Conservation (phyloP, 2,113 vertebrate species). For the Capra hircus region DNA sequence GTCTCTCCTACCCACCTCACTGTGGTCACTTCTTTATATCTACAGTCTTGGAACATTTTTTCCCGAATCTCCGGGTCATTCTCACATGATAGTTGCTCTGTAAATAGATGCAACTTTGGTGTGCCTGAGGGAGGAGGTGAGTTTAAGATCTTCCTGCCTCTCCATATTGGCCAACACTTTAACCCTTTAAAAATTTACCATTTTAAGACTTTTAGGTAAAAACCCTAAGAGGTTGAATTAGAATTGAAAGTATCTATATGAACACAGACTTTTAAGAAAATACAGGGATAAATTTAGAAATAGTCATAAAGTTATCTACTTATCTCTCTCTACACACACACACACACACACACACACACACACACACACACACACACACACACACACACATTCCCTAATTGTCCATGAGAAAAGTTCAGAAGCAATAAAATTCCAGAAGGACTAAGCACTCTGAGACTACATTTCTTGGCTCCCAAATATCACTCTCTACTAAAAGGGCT, state of each 20-base stretch:
- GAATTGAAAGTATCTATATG: background rate
- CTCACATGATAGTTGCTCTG: background rate
- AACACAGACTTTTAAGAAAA: background rate
- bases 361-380: background rate
- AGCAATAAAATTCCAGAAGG: background rate
- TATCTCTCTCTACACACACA: background rate
- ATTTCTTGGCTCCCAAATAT: background rate
- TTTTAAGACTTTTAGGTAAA: background rate
- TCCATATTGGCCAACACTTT: background rate
- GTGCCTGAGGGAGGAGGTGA: background rate
- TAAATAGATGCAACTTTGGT: background rate
- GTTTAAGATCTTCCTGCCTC: background rate
- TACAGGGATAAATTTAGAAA: background rate
- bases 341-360: background rate
- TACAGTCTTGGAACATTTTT: background rate
- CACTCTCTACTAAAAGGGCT: background rate
- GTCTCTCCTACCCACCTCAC: too few relatives aligned
- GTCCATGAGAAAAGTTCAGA: background rate
- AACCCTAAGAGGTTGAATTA: background rate
- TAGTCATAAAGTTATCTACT: background rate
- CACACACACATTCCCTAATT: background rate
- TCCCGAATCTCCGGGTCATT: background rate
- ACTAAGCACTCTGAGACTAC: background rate
- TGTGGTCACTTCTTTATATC: background rate
- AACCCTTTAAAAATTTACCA: background rate